phyloP scores from a whole-genome alignment of 2,888 invertebrate genomes.

The Oegoconia quadripuncta region DNA sequence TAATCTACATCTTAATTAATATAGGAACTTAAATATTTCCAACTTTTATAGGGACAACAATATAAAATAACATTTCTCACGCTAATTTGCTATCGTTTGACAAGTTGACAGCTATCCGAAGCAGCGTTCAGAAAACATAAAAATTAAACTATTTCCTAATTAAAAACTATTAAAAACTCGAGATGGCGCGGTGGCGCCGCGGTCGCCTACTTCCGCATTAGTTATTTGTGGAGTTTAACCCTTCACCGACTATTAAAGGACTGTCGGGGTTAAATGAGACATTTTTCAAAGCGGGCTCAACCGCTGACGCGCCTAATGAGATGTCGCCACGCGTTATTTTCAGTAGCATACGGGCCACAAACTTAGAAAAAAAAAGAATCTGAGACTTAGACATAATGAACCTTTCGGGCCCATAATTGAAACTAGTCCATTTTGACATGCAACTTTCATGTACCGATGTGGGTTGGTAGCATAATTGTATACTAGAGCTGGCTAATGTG shows the following conservation, averaged over 20 bases:
- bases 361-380: slow-evolving; percentile 21
- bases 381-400: slow-evolving; percentile 27
- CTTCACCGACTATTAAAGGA: slow-evolving; percentile 73
- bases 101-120: slow-evolving; percentile 41
- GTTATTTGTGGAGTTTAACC: slow-evolving; percentile 75
- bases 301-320: slow-evolving; percentile 74
- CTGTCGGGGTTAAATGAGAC: slow-evolving; percentile 74
- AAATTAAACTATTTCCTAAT: slow-evolving; percentile 78
- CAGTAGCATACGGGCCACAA: slow-evolving; percentile 35
- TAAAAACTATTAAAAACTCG: slow-evolving; percentile 74
- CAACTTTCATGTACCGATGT: slow-evolving; percentile 1
- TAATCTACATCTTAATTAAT: neutral
- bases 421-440: slow-evolving; percentile 23
- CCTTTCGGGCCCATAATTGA: slow-evolving; percentile 33
- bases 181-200: slow-evolving; percentile 39
- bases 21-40: slow-evolving; percentile 1
- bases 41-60: slow-evolving; percentile 16
- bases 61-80: slow-evolving; percentile 56
- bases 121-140: slow-evolving; percentile 49
- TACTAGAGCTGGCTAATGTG: no score
- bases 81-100: slow-evolving; percentile 55
- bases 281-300: slow-evolving; percentile 69
- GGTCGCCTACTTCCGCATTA: slow-evolving; percentile 69
- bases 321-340: slow-evolving; percentile 73
- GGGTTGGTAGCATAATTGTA: neutral